Evolutionary conservation across 30 jellyfish, hydroid and myxozoan species (phyloP).

Genomic region (Aurelia aurita): DNA sequence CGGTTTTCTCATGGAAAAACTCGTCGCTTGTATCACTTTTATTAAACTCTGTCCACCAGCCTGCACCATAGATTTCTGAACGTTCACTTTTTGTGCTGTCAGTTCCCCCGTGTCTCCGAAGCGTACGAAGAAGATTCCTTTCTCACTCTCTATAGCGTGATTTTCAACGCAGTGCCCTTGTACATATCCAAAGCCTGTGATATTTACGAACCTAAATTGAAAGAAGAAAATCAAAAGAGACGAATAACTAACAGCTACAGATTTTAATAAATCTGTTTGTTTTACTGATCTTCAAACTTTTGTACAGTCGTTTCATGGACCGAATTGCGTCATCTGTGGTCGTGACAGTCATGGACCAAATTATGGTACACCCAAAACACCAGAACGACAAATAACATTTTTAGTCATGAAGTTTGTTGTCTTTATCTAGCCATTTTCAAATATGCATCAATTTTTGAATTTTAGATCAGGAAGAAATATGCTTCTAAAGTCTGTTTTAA

Average conservation of each 20-base stretch:
- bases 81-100: constrained; percentile 56
- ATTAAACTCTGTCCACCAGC: constrained; percentile 1
- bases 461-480: no score
- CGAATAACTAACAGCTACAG: no score
- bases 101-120: constrained; percentile 38
- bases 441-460: no score
- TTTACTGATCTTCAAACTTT: neutral
- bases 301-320: neutral
- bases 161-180: constrained; percentile 57
- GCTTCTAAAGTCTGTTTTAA: no score
- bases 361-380: no score
- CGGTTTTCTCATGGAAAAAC: neutral
- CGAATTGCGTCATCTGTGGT: no score
- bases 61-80: constrained; percentile 21
- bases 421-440: no score
- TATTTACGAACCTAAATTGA: constrained; percentile 29
- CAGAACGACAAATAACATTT: no score
- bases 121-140: constrained; percentile 57
- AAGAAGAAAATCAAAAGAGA: no score
- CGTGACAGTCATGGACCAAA: no score
- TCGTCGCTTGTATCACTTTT: constrained; percentile 33
- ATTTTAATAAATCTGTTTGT: no score
- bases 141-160: constrained; percentile 58
- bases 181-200: constrained; percentile 55
- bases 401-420: no score